Evolutionary conservation across 2,888 invertebrate species (phyloP).

Genomic region (Plutella xylostella): DNA sequence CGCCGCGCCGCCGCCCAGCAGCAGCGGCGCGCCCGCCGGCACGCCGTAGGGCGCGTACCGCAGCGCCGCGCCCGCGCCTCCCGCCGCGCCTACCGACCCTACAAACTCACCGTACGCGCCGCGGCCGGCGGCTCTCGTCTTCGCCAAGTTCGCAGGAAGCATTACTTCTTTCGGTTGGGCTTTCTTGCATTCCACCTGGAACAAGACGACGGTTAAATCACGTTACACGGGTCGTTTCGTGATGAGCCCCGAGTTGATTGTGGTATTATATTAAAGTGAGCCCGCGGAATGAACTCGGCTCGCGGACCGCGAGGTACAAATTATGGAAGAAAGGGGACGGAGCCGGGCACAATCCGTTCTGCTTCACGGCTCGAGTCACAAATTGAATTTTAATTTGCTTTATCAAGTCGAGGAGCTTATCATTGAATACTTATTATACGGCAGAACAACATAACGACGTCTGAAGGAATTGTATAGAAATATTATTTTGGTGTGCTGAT

Average conservation of each 20-base stretch:
- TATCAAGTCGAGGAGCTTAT: conserved; percentile 61
- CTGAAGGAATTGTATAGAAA: conserved; percentile 37
- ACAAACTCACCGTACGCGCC: conserved; percentile 99
- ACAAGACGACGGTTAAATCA: conserved; percentile 27
- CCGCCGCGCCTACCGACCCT: conserved; percentile 76
- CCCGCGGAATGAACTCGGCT: conserved; percentile 34
- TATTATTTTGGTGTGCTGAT: conserved; percentile 26
- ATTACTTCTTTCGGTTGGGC: conserved; percentile 99
- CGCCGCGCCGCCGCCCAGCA: conserved; percentile 49
- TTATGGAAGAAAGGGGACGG: conserved; percentile 57
- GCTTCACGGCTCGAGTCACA: conserved; percentile 60
- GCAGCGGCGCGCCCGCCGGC: conserved; percentile 57
- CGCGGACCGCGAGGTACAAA: conserved; percentile 41
- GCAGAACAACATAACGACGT: conserved; percentile 44
- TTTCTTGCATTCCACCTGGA: conserved; percentile 99
- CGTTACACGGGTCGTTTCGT: conserved; percentile 17
- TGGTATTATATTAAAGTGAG: conserved; percentile 31
- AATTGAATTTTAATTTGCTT: conserved; percentile 67
- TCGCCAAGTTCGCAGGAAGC: conserved; percentile 96
- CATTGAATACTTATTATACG: conserved; percentile 57
- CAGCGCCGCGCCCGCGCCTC: conserved; percentile 64
- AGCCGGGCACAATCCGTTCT: conserved; percentile 60
- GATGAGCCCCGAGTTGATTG: conserved; percentile 22
- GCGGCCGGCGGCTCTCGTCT: conserved; percentile 94
- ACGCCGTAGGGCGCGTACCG: conserved; percentile 74